Percentiles rank a stretch among this genome's conserved stretches.
Evolutionary conservation across 2,888 invertebrate species (phyloP).

Genomic region (Hypsopygia costalis): DNA sequence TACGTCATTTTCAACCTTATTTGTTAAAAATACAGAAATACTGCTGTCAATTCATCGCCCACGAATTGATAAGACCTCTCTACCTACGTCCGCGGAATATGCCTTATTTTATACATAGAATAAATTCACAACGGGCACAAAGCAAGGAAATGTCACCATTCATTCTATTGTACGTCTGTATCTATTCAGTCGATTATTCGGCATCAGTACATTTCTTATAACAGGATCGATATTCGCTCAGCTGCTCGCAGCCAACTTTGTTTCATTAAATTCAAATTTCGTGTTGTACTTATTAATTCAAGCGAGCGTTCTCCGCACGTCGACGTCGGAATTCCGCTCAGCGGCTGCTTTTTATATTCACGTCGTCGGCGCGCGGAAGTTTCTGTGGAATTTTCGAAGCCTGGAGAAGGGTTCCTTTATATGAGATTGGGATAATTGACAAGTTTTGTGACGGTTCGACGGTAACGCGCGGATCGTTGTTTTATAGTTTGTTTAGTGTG

Average conservation of each 20-base stretch:
- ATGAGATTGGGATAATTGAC: slow-evolving; percentile 12
- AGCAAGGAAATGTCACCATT: slow-evolving; percentile 5
- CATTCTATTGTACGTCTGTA: slow-evolving; percentile 9
- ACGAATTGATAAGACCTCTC: slow-evolving; percentile 7
- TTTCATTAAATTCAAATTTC: slow-evolving; percentile 82
- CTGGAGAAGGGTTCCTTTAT: slow-evolving; percentile 15
- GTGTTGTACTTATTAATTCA: slow-evolving; percentile 81
- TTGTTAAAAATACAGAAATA: too few relatives aligned
- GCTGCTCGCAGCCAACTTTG: slow-evolving; percentile 72
- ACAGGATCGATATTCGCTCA: slow-evolving; percentile 69
- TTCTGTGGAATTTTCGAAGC: slow-evolving; percentile 18
- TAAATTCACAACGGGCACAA: slow-evolving; percentile 8
- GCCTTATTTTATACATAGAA: slow-evolving; percentile 7
- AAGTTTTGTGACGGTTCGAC: slow-evolving; percentile 16
- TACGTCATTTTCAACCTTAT: too few relatives aligned
- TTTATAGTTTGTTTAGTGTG: slow-evolving; percentile 8
- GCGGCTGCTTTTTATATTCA: slow-evolving; percentile 65
- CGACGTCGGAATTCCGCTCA: slow-evolving; percentile 36
- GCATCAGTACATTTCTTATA: slow-evolving; percentile 37
- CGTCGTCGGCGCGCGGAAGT: slow-evolving; percentile 40
- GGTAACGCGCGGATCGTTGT: slow-evolving; percentile 13
- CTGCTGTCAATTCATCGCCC: background rate
- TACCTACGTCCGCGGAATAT: slow-evolving; percentile 8
- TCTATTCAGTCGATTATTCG: slow-evolving; percentile 15
- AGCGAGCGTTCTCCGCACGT: slow-evolving; percentile 59